Base-by-base conservation (phyloP, 1,140 invertebrate species). In the Drosophila fuyamai region DNA sequence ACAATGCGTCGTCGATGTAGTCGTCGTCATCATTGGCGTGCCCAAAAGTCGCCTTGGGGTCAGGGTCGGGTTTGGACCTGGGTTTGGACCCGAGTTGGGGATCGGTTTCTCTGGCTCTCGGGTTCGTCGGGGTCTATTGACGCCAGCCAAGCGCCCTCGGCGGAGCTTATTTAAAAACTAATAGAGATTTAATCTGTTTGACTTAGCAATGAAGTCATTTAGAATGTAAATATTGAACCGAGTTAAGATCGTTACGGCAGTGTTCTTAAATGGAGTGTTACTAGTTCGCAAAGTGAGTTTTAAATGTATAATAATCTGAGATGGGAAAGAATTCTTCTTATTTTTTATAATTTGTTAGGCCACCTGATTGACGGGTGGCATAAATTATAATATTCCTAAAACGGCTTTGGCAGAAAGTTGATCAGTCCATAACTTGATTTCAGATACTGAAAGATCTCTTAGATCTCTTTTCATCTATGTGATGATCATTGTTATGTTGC, bases 121-220 rank as follows among this genome's bases (percentile, higher is more conserved):
- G 50, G 32, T 13, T 59, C 54, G 18, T 62, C 55, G 36, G 40
- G 65, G 29, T 53, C 51, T 46, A 10, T 53, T 58, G 59, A 62
- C 59, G 59, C 51, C 14, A n/a, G 16, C 9, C 14, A 18, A 62
- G 44, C 51, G 70, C 70, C 77, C 18, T 35, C 13, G 46, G 46
- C 5, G 46, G 38, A 73, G 58, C 72, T 70, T 47, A 62, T 58
- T 80, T 66, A 60, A 67, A 72, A 60, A 35, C 57, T 61, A 66
- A 84, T 65, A 56, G 38, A 83, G 72, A 76, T 84, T 57, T 67
- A 76, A 76, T 84, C 76, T 36, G 6, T 54, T 50, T 68, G 51
- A 71, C 40, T 36, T 55, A 10, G 46, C 60, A 80, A 84, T 83
- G 50, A 83, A 83, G 76, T 80, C 81, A 80, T 80, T 83, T 72